Evolutionary conservation across 1,140 invertebrate species (phyloP).

Genomic region (Drosophila asahinai): DNA sequence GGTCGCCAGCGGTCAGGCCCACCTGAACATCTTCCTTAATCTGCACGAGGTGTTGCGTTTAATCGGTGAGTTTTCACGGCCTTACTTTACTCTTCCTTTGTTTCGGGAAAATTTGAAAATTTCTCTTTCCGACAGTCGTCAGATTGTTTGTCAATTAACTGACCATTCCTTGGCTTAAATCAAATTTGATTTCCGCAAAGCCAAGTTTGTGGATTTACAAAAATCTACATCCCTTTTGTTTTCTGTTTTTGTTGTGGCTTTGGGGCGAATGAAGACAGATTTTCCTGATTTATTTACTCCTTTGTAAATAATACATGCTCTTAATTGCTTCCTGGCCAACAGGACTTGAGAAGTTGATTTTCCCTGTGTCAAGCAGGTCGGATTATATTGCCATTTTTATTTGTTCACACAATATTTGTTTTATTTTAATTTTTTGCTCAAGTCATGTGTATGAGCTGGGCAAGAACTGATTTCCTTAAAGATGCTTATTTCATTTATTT

Average conservation of each 20-base stretch:
- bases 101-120: not conserved
- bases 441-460: not conserved
- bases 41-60: slow-evolving; percentile 85
- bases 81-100: not conserved
- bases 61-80: slow-evolving; percentile 79
- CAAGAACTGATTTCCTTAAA: too few relatives aligned
- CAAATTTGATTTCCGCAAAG: slow-evolving; percentile 33
- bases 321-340: slow-evolving; percentile 19
- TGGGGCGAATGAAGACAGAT: slow-evolving; percentile 15
- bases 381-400: slow-evolving; percentile 4
- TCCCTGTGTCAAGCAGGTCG: slow-evolving; percentile 1
- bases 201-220: not conserved
- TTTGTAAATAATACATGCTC: slow-evolving; percentile 31
- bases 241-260: slow-evolving; percentile 3
- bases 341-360: not conserved
- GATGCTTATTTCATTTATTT: too few relatives aligned
- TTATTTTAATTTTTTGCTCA: slow-evolving; percentile 7
- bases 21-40: slow-evolving; percentile 85
- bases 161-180: slow-evolving; percentile 12
- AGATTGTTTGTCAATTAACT: slow-evolving; percentile 38
- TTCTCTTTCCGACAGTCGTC: not conserved
- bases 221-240: slow-evolving; percentile 6
- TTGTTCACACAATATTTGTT: slow-evolving; percentile 19
- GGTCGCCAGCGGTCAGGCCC: slow-evolving; percentile 60
- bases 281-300: slow-evolving; percentile 27